These are phyloP conservation scores for Craniophora ligustri DNA, from an alignment of 2,888 invertebrate species.

Conservation along the genomic window DNA sequence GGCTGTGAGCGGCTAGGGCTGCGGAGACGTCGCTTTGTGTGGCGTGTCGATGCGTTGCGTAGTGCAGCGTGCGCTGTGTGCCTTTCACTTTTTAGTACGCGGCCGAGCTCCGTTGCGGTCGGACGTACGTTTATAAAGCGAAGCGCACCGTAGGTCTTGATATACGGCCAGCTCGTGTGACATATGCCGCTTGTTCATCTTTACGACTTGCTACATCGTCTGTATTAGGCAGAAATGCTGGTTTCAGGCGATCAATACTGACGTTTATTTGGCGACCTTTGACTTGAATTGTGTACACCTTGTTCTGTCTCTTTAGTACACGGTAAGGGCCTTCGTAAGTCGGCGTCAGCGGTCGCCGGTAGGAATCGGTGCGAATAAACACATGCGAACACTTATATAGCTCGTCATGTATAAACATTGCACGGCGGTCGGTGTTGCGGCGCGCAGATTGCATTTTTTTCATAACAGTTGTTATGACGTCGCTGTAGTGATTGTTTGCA, in stretches of 20 bases:
- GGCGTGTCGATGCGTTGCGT: background rate
- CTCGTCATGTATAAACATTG: background rate
- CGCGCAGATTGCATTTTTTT: background rate
- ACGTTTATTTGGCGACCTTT: background rate
- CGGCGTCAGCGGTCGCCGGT: background rate
- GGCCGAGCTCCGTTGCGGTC: background rate
- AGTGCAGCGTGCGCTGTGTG: background rate
- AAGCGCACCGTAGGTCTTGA: background rate
- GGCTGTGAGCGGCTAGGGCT: background rate
- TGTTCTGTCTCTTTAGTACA: background rate
- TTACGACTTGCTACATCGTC: background rate
- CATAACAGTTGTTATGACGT: background rate
- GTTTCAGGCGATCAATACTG: slow-evolving; percentile 1
- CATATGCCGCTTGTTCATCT: background rate
- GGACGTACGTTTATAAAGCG: background rate
- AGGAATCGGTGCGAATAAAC: background rate
- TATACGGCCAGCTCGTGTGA: background rate
- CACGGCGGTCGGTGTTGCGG: background rate
- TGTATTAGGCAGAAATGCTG: background rate
- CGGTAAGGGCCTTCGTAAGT: background rate
- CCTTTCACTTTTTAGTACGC: background rate
- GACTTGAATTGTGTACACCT: background rate
- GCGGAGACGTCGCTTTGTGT: background rate
- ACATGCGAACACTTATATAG: background rate
- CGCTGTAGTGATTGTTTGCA: background rate